These are phyloP conservation scores for Trachops cirrhosus DNA, from an alignment of 2,797 vertebrate genomes.

Conservation along the genomic window DNA sequence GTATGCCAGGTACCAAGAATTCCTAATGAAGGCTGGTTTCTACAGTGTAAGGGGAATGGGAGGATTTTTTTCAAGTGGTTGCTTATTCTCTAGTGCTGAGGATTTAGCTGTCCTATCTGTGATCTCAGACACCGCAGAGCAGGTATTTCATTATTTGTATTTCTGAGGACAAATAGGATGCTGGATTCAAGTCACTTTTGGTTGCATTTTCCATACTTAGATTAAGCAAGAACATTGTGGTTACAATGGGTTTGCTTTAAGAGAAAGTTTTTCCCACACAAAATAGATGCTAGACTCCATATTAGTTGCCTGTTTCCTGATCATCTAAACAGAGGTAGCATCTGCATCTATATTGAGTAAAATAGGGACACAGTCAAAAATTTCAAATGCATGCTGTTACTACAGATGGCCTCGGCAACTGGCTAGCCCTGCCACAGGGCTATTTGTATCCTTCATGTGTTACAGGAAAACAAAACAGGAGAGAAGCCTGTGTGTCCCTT, in stretches of 20 bases:
- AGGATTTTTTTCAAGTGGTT: neutral
- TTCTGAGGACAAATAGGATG: neutral
- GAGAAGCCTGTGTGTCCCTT: neutral
- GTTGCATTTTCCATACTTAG: neutral
- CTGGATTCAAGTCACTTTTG: neutral
- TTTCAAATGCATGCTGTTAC: neutral
- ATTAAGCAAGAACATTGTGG: neutral
- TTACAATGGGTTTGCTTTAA: conserved; percentile 2
- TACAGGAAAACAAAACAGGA: neutral
- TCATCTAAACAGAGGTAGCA: neutral
- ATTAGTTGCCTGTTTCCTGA: neutral
- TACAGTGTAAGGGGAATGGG: neutral
- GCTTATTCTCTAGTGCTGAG: neutral
- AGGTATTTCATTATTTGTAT: neutral
- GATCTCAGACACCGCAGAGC: neutral
- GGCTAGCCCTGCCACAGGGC: neutral
- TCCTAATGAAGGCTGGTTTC: neutral
- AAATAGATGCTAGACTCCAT: neutral
- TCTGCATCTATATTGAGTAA: neutral
- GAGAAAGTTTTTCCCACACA: neutral
- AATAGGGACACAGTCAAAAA: neutral
- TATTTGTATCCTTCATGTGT: neutral
- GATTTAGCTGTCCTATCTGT: neutral
- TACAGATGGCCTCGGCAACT: neutral
- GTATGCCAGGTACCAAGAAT: neutral